Percentiles rank a stretch among this genome's conserved stretches.
Conservation (phyloP, 2,113 vertebrate genomes). For the Pelobates fuscus region DNA sequence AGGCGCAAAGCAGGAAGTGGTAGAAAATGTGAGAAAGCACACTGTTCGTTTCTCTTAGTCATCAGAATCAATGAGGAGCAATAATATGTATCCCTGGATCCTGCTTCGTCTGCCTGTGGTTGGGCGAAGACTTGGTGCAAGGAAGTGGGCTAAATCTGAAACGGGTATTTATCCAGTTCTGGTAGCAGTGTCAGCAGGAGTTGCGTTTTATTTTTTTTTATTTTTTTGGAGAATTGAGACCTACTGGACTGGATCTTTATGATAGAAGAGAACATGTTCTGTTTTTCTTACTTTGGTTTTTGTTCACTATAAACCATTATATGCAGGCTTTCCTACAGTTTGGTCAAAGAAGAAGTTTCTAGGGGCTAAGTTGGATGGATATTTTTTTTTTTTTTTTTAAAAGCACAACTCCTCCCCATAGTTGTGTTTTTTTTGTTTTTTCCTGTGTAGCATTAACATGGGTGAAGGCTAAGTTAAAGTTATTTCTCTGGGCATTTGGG, state of each 20-base stretch:
- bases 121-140: slow-evolving; percentile 8
- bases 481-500: slow-evolving; percentile 12
- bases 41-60: neutral
- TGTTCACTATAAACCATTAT: slow-evolving; percentile 2
- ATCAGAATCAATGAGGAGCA: slow-evolving; percentile 31
- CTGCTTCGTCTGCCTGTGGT: neutral
- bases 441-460: slow-evolving; percentile 1
- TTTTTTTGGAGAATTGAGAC: neutral
- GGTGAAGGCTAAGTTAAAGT: neutral
- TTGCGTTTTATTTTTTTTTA: neutral
- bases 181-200: neutral
- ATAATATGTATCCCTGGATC: slow-evolving; percentile 23
- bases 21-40: neutral
- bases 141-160: slow-evolving; percentile 42
- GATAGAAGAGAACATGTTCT: slow-evolving; percentile 5
- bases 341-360: slow-evolving; percentile 13
- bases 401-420: neutral
- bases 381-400: slow-evolving; percentile 2
- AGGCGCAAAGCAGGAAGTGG: neutral
- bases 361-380: neutral
- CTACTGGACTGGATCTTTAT: slow-evolving; percentile 29
- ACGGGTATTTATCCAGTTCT: slow-evolving; percentile 41
- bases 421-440: neutral
- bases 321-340: slow-evolving; percentile 9
- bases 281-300: slow-evolving; percentile 37